Evolutionary conservation across 2,113 vertebrate genomes (phyloP).

Genomic region (Nipponia nippon): DNA sequence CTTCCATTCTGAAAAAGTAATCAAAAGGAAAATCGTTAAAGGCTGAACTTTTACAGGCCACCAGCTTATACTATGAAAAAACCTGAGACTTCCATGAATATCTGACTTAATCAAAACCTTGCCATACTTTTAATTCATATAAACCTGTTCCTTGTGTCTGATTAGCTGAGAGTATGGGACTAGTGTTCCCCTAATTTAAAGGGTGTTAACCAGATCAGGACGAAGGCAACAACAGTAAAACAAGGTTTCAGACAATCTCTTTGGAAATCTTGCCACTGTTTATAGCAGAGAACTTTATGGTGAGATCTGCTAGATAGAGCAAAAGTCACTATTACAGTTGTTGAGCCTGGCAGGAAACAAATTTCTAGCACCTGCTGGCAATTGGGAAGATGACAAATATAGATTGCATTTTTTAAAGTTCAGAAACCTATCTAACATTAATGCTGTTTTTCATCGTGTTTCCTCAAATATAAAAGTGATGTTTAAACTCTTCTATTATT

Average conservation of each 20-base stretch:
- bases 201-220: neutral
- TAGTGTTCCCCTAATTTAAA: neutral
- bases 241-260: neutral
- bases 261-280: neutral
- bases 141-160: neutral
- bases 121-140: neutral
- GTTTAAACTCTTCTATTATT: neutral
- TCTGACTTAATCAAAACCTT: conserved; percentile 30
- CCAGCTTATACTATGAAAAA: neutral
- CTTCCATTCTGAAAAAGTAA: conserved; percentile 29
- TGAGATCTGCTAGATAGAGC: neutral
- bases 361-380: neutral
- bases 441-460: neutral
- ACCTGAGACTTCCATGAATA: neutral
- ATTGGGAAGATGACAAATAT: neutral
- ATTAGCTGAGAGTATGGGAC: neutral
- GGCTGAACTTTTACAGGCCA: neutral
- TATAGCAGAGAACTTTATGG: neutral
- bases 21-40: neutral
- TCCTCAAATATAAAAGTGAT: neutral
- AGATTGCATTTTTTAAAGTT: neutral
- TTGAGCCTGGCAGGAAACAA: neutral
- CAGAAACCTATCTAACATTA: neutral
- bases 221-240: neutral
- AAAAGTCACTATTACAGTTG: neutral